Conservation (phyloP, 2,113 vertebrate genomes). For the Copsychus sechellarum region DNA sequence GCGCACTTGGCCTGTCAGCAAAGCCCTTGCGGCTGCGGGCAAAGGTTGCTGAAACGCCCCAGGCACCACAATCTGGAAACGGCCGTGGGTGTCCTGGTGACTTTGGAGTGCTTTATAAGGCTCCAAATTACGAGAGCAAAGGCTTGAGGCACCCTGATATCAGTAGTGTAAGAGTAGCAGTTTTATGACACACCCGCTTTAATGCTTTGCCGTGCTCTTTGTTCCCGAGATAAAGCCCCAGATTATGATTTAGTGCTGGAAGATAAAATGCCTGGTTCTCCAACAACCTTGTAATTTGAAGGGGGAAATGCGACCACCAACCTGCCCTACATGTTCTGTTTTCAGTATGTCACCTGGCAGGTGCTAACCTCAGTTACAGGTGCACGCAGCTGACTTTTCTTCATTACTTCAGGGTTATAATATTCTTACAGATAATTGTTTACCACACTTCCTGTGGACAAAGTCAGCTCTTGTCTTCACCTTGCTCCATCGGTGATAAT, state of each 20-base stretch:
- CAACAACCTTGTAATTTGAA: not conserved
- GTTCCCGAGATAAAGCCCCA: not conserved
- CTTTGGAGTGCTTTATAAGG: not conserved
- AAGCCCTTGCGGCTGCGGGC: not conserved
- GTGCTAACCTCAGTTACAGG: not conserved
- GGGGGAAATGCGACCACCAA: not conserved
- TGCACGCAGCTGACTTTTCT: not conserved
- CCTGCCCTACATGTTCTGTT: fast-evolving
- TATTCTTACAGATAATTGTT: not conserved
- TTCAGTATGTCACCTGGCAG: not conserved
- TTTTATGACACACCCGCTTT: not conserved
- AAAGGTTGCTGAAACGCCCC: not conserved
- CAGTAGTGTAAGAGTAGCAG: not conserved
- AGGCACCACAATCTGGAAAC: not conserved
- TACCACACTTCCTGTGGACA: not conserved
- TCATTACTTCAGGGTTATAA: not conserved
- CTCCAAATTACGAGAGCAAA: not conserved
- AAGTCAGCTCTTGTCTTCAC: not conserved
- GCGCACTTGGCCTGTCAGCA: not conserved
- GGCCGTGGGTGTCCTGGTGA: not conserved
- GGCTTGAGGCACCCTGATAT: fast-evolving
- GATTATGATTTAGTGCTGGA: not conserved
- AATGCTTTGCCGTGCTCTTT: not conserved
- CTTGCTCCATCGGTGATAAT: not conserved
- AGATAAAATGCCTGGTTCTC: not conserved